Evolutionary conservation across 1,140 invertebrate species (phyloP), one percentile per base, ranked within the genome.

Genomic region (Drosophila seguyi): DNA sequence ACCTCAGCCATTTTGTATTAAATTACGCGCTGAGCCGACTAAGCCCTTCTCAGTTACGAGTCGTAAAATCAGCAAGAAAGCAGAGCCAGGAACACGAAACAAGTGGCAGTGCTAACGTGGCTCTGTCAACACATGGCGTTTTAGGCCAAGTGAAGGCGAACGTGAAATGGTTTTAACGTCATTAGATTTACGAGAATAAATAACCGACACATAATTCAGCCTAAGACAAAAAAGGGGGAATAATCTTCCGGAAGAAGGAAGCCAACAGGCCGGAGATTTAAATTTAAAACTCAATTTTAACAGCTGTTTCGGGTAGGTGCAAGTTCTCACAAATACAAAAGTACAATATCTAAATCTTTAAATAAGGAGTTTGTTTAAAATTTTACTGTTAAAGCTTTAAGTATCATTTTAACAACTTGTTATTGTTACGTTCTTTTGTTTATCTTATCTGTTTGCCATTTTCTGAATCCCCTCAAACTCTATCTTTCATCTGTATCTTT

Each of bases 21-120:
- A 90, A 90, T 88, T 90, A 90, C 74, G 52, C 74, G 71, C 85
- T 81, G 85, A 90, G 81, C 81, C 71, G 86, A 34, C 58, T 90
- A 90, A 88, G 81, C 81, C 72, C 81, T 80, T 77, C 72, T 83
- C 75, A 62, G 79, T 73, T 77, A 77, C 74, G 74, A 77, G 74
- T 77, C 74, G 74, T 77, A 77, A 77, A 77, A 77, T 77, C 74
- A 77, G 74, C 55, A 20, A 25, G 52, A 75, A 68, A 39, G 47
- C 65, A 29, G 34, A 25, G 27, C 25, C 11, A 56, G 18, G 8
- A 22, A 50, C 34, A 34, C 27, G 27, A 45, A 44, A 38, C 57
- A 63, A 52, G 39, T 42, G 39, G 47, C 53, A 34, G 53, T 56
- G 74, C 73, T 68, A 77, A 77, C 56, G 74, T 68, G 74, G 56